Percentiles rank a stretch among this genome's conserved stretches.
Evolutionary conservation across 2,888 invertebrate genomes (phyloP).

Genomic region (Parapristionchus giblindavisi): DNA sequence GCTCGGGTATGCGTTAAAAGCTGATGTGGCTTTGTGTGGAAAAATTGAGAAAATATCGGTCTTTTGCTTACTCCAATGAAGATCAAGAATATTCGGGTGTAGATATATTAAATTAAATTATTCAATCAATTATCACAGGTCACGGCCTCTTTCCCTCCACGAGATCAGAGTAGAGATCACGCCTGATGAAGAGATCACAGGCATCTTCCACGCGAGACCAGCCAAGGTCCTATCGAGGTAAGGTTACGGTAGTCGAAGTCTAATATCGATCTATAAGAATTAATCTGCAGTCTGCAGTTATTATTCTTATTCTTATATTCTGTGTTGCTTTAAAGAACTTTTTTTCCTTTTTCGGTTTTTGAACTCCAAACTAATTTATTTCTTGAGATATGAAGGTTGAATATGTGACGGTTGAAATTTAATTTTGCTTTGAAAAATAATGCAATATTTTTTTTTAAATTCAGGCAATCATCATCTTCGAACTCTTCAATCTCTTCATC

Average conservation of each 20-base stretch:
- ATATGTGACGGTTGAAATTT: not conserved
- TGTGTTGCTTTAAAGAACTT: not conserved
- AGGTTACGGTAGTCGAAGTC: not conserved
- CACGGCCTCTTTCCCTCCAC: slow-evolving; percentile 15
- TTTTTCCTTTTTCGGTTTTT: not conserved
- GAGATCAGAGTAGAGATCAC: slow-evolving; percentile 2
- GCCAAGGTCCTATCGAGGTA: slow-evolving; percentile 32
- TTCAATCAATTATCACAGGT: not conserved
- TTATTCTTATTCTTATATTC: not conserved
- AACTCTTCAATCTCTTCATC: slow-evolving; percentile 15
- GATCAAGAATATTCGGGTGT: too few relatives aligned
- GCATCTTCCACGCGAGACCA: slow-evolving; percentile 33
- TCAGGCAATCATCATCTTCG: slow-evolving; percentile 13
- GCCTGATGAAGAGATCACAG: slow-evolving; percentile 12
- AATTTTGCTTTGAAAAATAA: not conserved
- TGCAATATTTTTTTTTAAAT: not conserved
- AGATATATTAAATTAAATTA: not conserved
- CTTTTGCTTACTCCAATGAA: too few relatives aligned
- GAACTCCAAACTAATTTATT: not conserved
- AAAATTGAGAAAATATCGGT: too few relatives aligned
- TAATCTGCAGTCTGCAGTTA: not conserved
- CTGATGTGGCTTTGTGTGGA: too few relatives aligned
- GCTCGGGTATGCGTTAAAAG: too few relatives aligned
- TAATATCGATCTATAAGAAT: not conserved
- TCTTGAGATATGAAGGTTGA: not conserved